Evolutionary conservation across 2,888 invertebrate genomes (phyloP).

Genomic region (Melanostoma scalare): DNA sequence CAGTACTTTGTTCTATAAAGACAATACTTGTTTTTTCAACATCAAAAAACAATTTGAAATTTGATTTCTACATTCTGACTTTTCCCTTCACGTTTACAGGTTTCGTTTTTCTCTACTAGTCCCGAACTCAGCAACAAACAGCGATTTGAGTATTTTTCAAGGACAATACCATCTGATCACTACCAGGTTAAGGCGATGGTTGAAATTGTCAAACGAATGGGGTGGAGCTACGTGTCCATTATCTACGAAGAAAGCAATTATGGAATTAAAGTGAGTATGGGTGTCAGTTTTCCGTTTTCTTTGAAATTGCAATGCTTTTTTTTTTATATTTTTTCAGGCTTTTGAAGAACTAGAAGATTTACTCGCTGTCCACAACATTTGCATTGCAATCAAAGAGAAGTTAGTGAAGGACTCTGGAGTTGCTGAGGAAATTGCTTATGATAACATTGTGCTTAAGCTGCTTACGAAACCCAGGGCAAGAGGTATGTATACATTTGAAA

Average conservation of each 20-base stretch:
- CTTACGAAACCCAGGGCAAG: constrained; percentile 93
- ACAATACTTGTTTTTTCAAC: too few relatives aligned
- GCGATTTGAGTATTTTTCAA: constrained; percentile 95
- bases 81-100: constrained; percentile 83
- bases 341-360: constrained; percentile 96
- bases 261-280: constrained; percentile 90
- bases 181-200: constrained; percentile 98
- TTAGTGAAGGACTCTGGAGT: constrained; percentile 97
- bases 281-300: background rate
- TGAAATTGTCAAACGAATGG: constrained; percentile 92
- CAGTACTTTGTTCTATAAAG: too few relatives aligned
- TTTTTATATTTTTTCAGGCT: constrained; percentile 85
- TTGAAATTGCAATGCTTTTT: constrained; percentile 7
- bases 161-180: constrained; percentile 97
- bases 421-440: constrained; percentile 93
- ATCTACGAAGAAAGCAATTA: constrained; percentile 98
- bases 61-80: background rate
- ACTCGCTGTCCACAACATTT: constrained; percentile 91
- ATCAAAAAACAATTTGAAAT: background rate
- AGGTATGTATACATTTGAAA: constrained; percentile 85
- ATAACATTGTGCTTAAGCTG: constrained; percentile 92
- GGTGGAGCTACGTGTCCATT: constrained; percentile 97
- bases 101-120: constrained; percentile 97
- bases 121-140: constrained; percentile 97
- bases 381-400: constrained; percentile 97